Evolutionary conservation across 2,888 invertebrate species (phyloP).

Genomic region (Chorisops tibialis): DNA sequence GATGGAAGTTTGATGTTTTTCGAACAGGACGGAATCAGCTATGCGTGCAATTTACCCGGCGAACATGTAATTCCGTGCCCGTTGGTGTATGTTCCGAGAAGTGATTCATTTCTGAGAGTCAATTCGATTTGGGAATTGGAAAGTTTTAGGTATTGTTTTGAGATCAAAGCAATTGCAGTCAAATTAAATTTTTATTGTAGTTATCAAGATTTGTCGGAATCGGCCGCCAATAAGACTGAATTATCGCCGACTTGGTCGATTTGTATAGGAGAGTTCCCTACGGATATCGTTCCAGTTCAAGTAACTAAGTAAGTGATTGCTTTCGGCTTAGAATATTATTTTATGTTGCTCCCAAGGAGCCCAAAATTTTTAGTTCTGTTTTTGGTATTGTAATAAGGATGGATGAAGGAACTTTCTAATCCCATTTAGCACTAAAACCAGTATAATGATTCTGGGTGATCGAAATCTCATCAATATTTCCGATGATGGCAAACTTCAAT

Average conservation of each 20-base stretch:
- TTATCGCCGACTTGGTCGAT: conserved; percentile 49
- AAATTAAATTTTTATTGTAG: conserved; percentile 49
- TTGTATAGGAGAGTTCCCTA: conserved; percentile 66
- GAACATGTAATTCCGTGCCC: conserved; percentile 65
- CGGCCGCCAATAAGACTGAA: conserved; percentile 59
- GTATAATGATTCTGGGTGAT: conserved; percentile 79
- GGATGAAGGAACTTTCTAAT: neutral
- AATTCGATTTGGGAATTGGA: conserved; percentile 80
- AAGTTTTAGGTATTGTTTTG: conserved; percentile 67
- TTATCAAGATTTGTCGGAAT: conserved; percentile 74
- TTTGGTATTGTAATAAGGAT: neutral
- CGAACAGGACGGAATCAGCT: conserved; percentile 88
- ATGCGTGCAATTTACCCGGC: conserved; percentile 75
- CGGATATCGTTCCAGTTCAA: conserved; percentile 53
- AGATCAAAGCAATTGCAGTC: neutral
- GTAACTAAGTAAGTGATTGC: conserved; percentile 43
- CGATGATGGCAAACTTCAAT: conserved; percentile 76
- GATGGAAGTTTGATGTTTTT: conserved; percentile 87
- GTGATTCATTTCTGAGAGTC: conserved; percentile 81
- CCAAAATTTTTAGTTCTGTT: too few species aligned
- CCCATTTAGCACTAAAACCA: conserved; percentile 61
- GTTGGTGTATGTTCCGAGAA: conserved; percentile 72
- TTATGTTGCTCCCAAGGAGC: too few species aligned
- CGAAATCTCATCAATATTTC: conserved; percentile 76
- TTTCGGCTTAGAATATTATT: too few species aligned